Base-by-base conservation (phyloP, 2,888 invertebrate species). In the Idaea aversata region DNA sequence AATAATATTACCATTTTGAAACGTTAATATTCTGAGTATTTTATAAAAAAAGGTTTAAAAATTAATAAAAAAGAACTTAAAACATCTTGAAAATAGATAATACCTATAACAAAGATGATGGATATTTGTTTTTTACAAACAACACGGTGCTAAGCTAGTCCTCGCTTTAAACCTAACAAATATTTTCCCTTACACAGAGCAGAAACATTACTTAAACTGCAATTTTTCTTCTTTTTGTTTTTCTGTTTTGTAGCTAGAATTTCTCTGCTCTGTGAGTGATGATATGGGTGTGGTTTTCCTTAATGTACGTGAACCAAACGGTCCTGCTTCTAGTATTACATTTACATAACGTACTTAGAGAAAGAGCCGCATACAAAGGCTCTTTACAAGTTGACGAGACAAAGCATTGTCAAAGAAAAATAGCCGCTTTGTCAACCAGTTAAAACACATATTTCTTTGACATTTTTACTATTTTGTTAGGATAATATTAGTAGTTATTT, bases 271-370 rank as follows among this genome's bases (percentile, higher is more conserved):
- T 83, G 71, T 77, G 77, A 72, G 67, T 81, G 83, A 88, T 84
- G 83, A 82, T 83, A 86, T 82, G 86, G 86, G 86, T 83, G 85
- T 83, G 87, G 86, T 81, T 83, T 79, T 82, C 81, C 81, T 77
- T 77, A 82, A 75, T 80, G 83, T 80, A 82, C 81, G 78, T 82
- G 82, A 79, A 80, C 81, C 79, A 80, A 76, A 76, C 82, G 80
- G 86, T 81, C 84, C 85, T 86, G 86, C 87, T 88, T 86, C 81
- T 77, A 81, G 84, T 86, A 88, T 90, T 84, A 88, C 85, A 90
- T 90, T 90, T 88, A 87, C 90, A 90, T 90, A 90, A 90, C 87
- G 85, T 88, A 87, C 87, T 89, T 88, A 88, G 85, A 78, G 79
- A 78, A 79, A 82, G 85, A 87, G 85, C 83, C 84, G 85, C 86